Conservation (phyloP, 1,140 invertebrate species). For the Thaumetopoea pityocampa region DNA sequence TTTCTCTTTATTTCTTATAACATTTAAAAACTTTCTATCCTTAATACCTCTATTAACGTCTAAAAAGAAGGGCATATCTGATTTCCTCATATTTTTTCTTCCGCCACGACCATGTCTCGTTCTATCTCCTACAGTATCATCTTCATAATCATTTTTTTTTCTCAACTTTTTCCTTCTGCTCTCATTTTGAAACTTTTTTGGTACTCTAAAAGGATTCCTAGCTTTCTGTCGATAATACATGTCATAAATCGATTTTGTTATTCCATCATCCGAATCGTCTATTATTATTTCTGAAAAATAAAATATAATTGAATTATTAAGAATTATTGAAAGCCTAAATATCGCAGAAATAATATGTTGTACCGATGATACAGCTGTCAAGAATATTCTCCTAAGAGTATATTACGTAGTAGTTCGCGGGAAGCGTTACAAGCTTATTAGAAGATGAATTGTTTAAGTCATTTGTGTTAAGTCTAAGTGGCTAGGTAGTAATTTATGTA, state of each 20-base stretch:
- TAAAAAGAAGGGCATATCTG: constrained; percentile 27
- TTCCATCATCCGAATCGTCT: constrained; percentile 40
- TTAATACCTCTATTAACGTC: constrained; percentile 14
- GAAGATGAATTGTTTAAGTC: no score
- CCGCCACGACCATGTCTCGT: constrained; percentile 17
- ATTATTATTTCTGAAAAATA: constrained; percentile 18
- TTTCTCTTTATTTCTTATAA: constrained; percentile 7
- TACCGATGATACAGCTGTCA: no score
- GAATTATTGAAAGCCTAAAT: no score
- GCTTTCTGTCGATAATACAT: constrained; percentile 53
- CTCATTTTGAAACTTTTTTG: constrained; percentile 24
- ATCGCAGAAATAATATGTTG: no score
- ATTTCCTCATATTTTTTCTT: constrained; percentile 13
- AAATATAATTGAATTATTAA: neutral
- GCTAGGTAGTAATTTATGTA: no score
- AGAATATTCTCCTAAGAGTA: no score
- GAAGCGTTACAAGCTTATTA: no score
- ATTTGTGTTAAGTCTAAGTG: no score
- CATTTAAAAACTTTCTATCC: no score
- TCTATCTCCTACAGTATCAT: constrained; percentile 9
- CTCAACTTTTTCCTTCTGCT: constrained; percentile 17
- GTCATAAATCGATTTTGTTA: constrained; percentile 59
- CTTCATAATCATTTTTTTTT: constrained; percentile 14
- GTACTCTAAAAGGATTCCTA: constrained; percentile 12
- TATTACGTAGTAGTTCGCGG: no score